Conservation (phyloP, 2,113 vertebrate species). For the Embiotoca jacksoni region DNA sequence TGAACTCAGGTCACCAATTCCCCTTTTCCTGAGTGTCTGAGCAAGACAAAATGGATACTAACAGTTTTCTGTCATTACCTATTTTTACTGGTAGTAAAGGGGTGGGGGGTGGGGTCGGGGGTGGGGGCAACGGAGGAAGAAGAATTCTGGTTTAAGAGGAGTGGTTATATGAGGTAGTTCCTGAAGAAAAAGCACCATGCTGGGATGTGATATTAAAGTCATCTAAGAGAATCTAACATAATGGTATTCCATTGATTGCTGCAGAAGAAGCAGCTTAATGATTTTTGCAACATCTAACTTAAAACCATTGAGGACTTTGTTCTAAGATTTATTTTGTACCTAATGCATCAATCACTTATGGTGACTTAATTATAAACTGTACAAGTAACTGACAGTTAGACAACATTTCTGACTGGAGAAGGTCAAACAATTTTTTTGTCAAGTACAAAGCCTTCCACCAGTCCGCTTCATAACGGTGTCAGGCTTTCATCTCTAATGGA, state of each 20-base stretch:
- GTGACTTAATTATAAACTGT: conserved; percentile 7
- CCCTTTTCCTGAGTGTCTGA: conserved; percentile 40
- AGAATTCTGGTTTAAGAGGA: conserved; percentile 17
- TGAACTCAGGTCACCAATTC: conserved; percentile 51
- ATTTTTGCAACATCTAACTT: no score
- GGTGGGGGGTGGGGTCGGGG: neutral
- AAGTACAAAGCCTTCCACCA: conserved; percentile 15
- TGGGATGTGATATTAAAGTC: neutral
- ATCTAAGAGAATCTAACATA: conserved; percentile 1
- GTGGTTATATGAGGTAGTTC: conserved; percentile 8
- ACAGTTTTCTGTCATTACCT: conserved; percentile 60
- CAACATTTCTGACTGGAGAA: conserved; percentile 32
- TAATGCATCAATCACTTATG: no score
- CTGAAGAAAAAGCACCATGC: neutral
- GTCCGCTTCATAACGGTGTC: conserved; percentile 32
- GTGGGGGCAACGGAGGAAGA: neutral
- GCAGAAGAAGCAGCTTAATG: neutral
- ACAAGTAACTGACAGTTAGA: conserved; percentile 26
- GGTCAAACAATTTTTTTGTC: conserved; percentile 27
- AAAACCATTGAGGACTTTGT: no score
- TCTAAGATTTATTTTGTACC: no score
- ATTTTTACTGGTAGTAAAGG: conserved; percentile 46
- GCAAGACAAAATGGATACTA: conserved; percentile 42
- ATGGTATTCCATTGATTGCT: neutral
- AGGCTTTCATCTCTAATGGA: conserved; percentile 73